phyloP scores from a whole-genome alignment of 2,797 vertebrate genomes.

The Hypotaenidia philippensis region DNA sequence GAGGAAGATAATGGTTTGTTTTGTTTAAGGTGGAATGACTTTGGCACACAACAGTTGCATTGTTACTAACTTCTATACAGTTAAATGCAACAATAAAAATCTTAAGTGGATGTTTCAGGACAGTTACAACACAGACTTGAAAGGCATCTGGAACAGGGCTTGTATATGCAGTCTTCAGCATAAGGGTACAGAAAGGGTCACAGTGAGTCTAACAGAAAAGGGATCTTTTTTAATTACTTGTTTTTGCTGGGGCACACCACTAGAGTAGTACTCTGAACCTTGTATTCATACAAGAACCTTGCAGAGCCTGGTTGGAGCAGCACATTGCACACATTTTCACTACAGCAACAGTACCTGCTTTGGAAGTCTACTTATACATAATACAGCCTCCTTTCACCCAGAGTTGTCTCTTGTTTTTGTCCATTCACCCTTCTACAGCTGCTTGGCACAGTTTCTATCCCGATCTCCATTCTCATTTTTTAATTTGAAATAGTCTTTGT shows the following conservation, averaged over 20 bases:
- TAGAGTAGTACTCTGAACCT: neutral
- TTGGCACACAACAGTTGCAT: neutral
- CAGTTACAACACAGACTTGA: neutral
- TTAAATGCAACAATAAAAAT: neutral
- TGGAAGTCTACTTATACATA: neutral
- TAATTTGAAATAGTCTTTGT: neutral
- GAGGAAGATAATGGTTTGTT: constrained; percentile 25
- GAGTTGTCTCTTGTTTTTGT: neutral
- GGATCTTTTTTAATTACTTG: neutral
- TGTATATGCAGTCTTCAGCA: neutral
- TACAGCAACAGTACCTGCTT: neutral
- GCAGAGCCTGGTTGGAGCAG: neutral
- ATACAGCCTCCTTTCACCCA: neutral
- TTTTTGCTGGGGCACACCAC: neutral
- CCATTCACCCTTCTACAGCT: neutral
- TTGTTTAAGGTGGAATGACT: constrained; percentile 40
- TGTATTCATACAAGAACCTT: neutral
- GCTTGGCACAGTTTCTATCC: neutral
- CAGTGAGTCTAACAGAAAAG: neutral
- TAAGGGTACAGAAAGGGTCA: rapidly evolving
- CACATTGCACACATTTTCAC: neutral
- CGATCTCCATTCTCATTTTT: neutral
- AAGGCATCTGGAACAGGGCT: neutral
- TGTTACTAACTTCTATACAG: neutral
- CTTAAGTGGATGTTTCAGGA: neutral